Percentiles rank a stretch among this genome's conserved stretches.
These are phyloP conservation scores for Lycia hirtaria DNA, from an alignment of 2,888 invertebrate species.

Conservation along the genomic window DNA sequence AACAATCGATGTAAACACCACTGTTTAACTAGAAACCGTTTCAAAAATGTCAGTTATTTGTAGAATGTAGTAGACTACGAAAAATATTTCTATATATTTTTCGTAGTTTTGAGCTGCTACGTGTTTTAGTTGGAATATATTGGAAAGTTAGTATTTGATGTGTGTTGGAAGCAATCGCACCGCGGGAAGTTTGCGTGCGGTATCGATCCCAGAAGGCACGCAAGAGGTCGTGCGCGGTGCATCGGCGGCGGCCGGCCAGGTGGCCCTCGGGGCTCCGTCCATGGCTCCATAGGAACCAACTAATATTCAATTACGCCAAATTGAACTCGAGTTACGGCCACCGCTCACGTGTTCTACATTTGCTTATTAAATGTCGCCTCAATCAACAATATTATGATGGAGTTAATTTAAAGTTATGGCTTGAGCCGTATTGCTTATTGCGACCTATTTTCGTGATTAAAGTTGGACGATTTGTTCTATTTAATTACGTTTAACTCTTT, in stretches of 20 bases:
- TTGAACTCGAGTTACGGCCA: conserved; percentile 36
- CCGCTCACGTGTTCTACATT: conserved; percentile 28
- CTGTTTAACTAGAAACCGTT: background rate
- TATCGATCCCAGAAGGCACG: conserved; percentile 81
- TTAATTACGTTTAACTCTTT: background rate
- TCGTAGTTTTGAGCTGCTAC: background rate
- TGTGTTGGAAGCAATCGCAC: conserved; percentile 51
- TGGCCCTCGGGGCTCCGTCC: conserved; percentile 40
- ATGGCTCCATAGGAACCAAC: conserved; percentile 34
- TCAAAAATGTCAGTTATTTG: background rate
- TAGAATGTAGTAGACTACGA: background rate
- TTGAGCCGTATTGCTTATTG: background rate
- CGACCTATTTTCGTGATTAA: conserved; percentile 4
- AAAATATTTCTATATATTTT: background rate
- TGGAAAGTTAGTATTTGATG: conserved; percentile 44
- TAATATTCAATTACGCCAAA: conserved; percentile 46
- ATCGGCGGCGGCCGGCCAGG: conserved; percentile 54
- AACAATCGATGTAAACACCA: conserved; percentile 18
- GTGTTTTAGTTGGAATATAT: background rate
- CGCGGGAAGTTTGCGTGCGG: conserved; percentile 75
- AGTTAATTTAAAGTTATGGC: conserved; percentile 16
- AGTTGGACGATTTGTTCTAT: background rate
- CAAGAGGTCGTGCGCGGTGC: conserved; percentile 75
- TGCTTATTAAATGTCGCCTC: conserved; percentile 11
- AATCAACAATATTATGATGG: conserved; percentile 13